These are phyloP conservation scores for Sabatieria punctata DNA, from an alignment of 2,888 invertebrate species.

Conservation along the genomic window DNA sequence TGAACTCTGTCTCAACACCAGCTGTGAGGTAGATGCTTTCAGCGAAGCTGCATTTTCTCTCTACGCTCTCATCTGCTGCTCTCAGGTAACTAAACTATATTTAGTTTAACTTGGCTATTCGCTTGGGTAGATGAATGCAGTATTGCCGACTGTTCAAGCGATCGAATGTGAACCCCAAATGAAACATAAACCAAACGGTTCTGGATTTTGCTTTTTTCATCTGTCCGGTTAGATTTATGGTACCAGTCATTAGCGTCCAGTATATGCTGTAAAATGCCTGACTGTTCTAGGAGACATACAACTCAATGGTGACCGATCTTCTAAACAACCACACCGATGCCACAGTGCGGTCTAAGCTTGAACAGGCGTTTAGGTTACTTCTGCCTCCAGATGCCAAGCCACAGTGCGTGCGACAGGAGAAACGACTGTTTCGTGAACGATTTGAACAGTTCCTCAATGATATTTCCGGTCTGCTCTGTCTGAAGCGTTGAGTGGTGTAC, in stretches of 20 bases:
- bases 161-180: no score
- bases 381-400: slow-evolving; percentile 5
- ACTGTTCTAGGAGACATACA: slow-evolving; percentile 14
- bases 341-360: slow-evolving; percentile 1
- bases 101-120: no score
- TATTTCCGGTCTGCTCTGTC: slow-evolving; percentile 18
- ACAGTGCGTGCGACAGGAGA: slow-evolving; percentile 9
- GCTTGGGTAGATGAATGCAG: no score
- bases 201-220: no score
- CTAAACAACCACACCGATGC: slow-evolving; percentile 13
- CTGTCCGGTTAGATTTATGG: no score
- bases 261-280: no score
- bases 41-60: slow-evolving; percentile 33
- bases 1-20: slow-evolving; percentile 32
- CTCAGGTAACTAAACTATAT: slow-evolving; percentile 23
- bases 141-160: no score
- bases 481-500: no score
- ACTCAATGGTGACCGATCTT: slow-evolving; percentile 13
- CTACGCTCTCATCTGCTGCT: slow-evolving; percentile 35
- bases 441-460: slow-evolving; percentile 21
- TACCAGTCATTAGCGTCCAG: no score
- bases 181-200: no score
- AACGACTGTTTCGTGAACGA: slow-evolving; percentile 17
- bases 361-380: slow-evolving; percentile 10
- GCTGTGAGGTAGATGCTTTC: slow-evolving; percentile 35